A percentile compares a stretch with the other conserved stretches of the same genome.
phyloP scores from a whole-genome alignment of 2,888 invertebrate species.

The Rhodophaea formosa region DNA sequence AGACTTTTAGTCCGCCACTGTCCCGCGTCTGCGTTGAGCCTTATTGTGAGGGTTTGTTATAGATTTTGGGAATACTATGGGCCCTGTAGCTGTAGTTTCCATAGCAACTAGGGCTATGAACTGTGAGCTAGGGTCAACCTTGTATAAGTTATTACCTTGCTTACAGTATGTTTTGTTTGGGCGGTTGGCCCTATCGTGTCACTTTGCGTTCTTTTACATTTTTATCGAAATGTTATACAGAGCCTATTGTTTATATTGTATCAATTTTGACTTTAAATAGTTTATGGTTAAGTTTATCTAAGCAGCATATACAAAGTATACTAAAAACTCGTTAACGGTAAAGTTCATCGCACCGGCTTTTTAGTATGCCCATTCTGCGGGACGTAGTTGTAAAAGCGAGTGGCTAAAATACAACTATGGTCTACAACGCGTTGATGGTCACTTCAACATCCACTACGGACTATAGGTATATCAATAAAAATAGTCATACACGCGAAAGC shows the following conservation, averaged over 20 bases:
- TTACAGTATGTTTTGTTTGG: not conserved
- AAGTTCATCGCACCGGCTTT: not conserved
- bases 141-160: not conserved
- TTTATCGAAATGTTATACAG: slow-evolving; percentile 17
- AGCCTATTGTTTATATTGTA: not conserved
- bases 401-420: no score
- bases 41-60: no score
- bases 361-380: no score
- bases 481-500: no score
- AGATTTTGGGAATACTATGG: no score
- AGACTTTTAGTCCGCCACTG: no score
- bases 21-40: no score
- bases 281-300: not conserved
- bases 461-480: not conserved
- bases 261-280: not conserved
- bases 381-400: no score
- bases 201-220: slow-evolving; percentile 13
- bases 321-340: no score
- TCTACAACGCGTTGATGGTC: not conserved
- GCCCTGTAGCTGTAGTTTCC: no score
- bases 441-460: not conserved
- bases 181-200: not conserved
- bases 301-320: not conserved
- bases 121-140: not conserved
- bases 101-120: not conserved